Percentiles rank a stretch among this genome's conserved stretches.
phyloP scores from a whole-genome alignment of 2,797 vertebrate species.

The Caiman crocodilus region DNA sequence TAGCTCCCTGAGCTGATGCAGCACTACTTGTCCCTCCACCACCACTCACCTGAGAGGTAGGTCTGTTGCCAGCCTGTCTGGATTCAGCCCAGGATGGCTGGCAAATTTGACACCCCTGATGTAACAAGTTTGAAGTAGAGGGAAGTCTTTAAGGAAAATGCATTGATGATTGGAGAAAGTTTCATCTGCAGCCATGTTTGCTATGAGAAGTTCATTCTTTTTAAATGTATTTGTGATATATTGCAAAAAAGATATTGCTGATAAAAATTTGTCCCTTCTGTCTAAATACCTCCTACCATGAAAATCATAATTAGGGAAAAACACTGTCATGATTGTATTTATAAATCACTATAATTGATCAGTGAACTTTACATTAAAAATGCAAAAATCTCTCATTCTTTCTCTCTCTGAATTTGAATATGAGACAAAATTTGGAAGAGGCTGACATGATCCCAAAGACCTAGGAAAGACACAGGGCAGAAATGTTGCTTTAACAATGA shows the following conservation, averaged over 20 bases:
- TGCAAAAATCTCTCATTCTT: neutral
- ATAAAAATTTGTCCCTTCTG: constrained; percentile 19
- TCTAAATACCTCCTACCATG: constrained; percentile 2
- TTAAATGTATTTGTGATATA: neutral
- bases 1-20: too few relatives aligned
- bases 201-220: constrained; percentile 13
- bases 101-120: neutral
- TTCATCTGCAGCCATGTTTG: neutral
- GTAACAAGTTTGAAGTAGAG: neutral
- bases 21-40: too few relatives aligned
- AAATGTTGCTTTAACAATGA: neutral
- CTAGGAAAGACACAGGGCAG: neutral
- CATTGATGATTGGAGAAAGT: neutral
- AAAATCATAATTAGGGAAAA: constrained; percentile 49
- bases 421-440: neutral
- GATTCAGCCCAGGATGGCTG: too few relatives aligned
- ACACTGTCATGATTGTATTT: constrained; percentile 5
- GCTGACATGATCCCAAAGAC: neutral
- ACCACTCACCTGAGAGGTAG: too few relatives aligned
- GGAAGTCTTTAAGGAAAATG: neutral
- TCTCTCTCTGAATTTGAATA: neutral
- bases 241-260: constrained; percentile 34
- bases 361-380: constrained; percentile 13
- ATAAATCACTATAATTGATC: constrained; percentile 2
- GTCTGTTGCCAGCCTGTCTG: too few relatives aligned